Percentiles rank a stretch among this genome's conserved stretches.
Conservation (phyloP, 30 jellyfish, hydroid and myxozoan genomes). For the Catostylus mosaicus region DNA sequence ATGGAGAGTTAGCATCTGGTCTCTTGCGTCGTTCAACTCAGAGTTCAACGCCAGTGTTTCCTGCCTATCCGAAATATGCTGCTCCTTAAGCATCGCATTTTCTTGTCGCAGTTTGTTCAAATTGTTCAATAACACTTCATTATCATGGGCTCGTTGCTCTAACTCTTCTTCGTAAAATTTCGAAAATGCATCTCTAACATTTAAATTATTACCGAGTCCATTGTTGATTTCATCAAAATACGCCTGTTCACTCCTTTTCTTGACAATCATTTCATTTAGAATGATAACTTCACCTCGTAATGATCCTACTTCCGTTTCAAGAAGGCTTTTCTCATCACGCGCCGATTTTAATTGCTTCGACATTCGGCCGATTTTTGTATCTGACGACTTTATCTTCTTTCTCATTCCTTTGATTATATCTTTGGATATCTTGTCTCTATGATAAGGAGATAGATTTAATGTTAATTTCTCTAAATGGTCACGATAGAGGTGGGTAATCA, state of each 20-base stretch:
- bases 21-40: conserved; percentile 39
- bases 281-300: conserved; percentile 25
- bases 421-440: conserved; percentile 30
- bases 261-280: conserved; percentile 17
- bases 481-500: too few relatives aligned
- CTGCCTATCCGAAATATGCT: conserved; percentile 51
- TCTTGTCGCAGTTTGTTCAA: conserved; percentile 42
- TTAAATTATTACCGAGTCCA: background rate
- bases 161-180: conserved; percentile 29
- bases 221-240: background rate
- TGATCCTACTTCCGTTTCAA: conserved; percentile 32
- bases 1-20: conserved; percentile 41
- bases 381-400: conserved; percentile 26
- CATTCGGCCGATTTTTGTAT: conserved; percentile 14
- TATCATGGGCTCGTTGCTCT: conserved; percentile 19
- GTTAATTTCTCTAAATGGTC: too few relatives aligned
- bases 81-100: conserved; percentile 58
- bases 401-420: conserved; percentile 25
- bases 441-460: background rate
- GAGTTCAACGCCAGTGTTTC: conserved; percentile 26
- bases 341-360: conserved; percentile 27
- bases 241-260: background rate
- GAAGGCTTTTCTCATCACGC: conserved; percentile 33
- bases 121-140: conserved; percentile 23
- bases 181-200: background rate